Conservation (phyloP, 1,140 invertebrate species). For the Antheraea pernyi region DNA sequence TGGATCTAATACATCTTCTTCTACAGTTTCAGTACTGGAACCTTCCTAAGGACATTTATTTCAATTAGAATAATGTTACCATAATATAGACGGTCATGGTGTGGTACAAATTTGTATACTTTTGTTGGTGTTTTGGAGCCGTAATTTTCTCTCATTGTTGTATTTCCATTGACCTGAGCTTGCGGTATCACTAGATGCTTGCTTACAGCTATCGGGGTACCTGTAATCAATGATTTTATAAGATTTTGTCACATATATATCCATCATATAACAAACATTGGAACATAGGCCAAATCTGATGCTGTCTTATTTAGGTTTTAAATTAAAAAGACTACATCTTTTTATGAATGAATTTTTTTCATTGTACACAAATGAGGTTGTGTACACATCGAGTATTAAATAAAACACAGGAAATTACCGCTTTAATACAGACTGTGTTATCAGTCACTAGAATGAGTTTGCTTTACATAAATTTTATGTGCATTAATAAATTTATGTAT, state of each 20-base stretch:
- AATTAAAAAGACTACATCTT: too few species aligned
- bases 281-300: too few species aligned
- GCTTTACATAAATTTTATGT: too few species aligned
- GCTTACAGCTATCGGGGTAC: slow-evolving; percentile 96
- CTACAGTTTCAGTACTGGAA: slow-evolving; percentile 82
- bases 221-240: slow-evolving; percentile 48
- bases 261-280: too few species aligned
- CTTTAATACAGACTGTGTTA: too few species aligned
- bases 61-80: neutral
- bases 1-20: slow-evolving; percentile 85
- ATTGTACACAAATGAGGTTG: too few species aligned
- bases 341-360: too few species aligned
- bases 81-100: neutral
- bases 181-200: slow-evolving; percentile 93
- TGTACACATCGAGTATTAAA: too few species aligned
- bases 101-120: slow-evolving; percentile 28
- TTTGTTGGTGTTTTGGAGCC: slow-evolving; percentile 80
- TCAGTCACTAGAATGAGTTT: too few species aligned
- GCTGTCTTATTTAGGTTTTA: too few species aligned
- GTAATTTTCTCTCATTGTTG: slow-evolving; percentile 76
- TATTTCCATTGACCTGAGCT: slow-evolving; percentile 57
- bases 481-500: too few species aligned
- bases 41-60: slow-evolving; percentile 64
- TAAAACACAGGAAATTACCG: too few species aligned
- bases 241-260: neutral